A percentile compares a stretch with the other conserved stretches of the same genome.
phyloP scores from a whole-genome alignment of 2,797 vertebrate species.

The Phrynocephalus guinanensis region DNA sequence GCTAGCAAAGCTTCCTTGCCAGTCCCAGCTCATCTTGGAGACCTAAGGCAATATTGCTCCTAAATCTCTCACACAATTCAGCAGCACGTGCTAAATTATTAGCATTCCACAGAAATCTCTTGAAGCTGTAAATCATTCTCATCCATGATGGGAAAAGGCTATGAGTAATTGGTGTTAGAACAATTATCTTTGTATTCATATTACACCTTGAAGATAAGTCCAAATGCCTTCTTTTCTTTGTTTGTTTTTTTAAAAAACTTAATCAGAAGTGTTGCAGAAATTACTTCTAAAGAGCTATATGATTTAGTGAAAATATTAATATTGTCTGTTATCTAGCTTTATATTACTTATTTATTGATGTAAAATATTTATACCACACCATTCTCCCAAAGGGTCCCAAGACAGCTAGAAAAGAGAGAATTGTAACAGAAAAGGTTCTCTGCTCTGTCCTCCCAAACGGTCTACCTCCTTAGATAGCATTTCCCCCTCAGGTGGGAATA shows the following conservation, averaged over 20 bases:
- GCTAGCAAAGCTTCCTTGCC: background rate
- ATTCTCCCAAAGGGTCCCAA: too few relatives aligned
- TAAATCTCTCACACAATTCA: background rate
- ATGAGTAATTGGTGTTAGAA: background rate
- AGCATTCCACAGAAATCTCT: background rate
- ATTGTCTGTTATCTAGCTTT: too few relatives aligned
- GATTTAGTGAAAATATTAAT: background rate
- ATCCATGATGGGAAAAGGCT: background rate
- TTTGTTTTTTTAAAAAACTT: background rate
- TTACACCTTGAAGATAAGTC: background rate
- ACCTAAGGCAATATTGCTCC: background rate
- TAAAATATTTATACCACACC: too few relatives aligned
- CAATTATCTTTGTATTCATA: background rate
- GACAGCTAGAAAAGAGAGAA: background rate
- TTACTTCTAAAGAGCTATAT: slow-evolving; percentile 1
- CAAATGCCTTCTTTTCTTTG: background rate
- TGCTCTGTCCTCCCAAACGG: background rate
- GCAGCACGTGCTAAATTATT: background rate
- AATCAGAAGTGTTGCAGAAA: background rate
- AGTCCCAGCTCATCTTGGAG: background rate
- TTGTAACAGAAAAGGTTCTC: background rate
- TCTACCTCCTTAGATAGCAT: background rate
- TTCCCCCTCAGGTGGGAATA: background rate
- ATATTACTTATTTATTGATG: too few relatives aligned
- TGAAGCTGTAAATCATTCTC: background rate